phyloP scores from a whole-genome alignment of 2,797 vertebrate species.

The Tarsius wallacei region DNA sequence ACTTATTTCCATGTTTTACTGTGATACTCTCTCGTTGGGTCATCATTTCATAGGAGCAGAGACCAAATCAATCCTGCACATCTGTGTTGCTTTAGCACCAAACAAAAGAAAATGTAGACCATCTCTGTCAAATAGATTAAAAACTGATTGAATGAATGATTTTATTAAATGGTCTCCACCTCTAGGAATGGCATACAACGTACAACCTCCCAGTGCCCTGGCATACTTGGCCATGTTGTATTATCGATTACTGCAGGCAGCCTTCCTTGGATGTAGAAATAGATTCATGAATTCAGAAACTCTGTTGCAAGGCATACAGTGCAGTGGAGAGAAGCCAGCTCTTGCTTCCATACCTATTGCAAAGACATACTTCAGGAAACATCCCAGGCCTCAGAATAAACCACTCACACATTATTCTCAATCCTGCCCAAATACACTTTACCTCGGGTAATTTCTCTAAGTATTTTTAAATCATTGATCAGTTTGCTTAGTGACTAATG shows the following conservation, averaged over 20 bases:
- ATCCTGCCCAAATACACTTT: neutral
- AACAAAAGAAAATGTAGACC: neutral
- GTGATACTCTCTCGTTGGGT: neutral
- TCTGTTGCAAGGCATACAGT: fast-evolving
- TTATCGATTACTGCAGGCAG: neutral
- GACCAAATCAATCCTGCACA: neutral
- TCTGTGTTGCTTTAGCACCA: neutral
- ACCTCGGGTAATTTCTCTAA: neutral
- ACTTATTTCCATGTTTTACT: neutral
- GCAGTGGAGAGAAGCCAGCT: neutral
- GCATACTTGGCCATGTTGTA: fast-evolving
- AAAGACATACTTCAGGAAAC: neutral
- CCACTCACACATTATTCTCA: neutral
- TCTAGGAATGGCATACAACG: neutral
- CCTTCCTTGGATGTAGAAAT: neutral
- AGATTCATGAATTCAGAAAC: neutral
- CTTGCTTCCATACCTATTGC: neutral
- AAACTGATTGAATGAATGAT: neutral
- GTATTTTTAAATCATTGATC: conserved; percentile 8
- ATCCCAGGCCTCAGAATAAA: neutral
- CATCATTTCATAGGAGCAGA: neutral
- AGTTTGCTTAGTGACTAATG: neutral
- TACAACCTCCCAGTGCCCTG: neutral
- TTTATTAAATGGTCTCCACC: neutral
- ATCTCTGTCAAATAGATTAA: conserved; percentile 5